A percentile compares a stretch with the other conserved stretches of the same genome.
phyloP scores from a whole-genome alignment of 35 echinoderm and acorn worm species.

The Chiridota heheva region DNA sequence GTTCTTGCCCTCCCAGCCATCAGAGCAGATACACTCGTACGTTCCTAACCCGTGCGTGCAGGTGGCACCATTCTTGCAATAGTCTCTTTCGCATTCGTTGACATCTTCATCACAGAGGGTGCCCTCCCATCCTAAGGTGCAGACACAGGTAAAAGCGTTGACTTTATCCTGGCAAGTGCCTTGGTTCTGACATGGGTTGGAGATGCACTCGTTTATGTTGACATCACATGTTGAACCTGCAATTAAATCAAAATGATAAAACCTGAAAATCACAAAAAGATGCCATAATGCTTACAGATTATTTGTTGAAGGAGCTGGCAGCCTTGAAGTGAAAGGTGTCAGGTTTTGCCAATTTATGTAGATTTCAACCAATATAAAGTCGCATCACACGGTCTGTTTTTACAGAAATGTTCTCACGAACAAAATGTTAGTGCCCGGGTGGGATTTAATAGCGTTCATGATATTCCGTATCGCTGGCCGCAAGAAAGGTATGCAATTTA shows the following conservation, averaged over 20 bases:
- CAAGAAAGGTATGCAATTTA: too few relatives aligned
- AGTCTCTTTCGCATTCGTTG: conserved; percentile 61
- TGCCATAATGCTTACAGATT: too few relatives aligned
- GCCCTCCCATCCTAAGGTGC: conserved; percentile 72
- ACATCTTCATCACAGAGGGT: conserved; percentile 61
- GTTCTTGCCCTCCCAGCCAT: conserved; percentile 71
- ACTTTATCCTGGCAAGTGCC: too few relatives aligned
- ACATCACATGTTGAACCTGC: conserved; percentile 63
- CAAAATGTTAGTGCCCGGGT: too few relatives aligned
- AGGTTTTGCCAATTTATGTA: too few relatives aligned
- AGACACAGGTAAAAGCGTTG: conserved; percentile 77
- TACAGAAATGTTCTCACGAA: too few relatives aligned
- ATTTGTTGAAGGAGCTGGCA: too few relatives aligned
- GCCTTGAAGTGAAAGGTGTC: too few relatives aligned
- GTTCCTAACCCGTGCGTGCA: conserved; percentile 55
- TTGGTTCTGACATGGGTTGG: conserved; percentile 50
- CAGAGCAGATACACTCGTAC: conserved; percentile 54
- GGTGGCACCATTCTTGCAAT: conserved; percentile 68
- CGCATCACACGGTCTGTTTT: too few relatives aligned
- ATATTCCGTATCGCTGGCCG: too few relatives aligned
- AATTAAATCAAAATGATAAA: neutral
- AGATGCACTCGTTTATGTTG: conserved; percentile 75
- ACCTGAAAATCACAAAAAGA: neutral
- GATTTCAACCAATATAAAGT: too few relatives aligned
- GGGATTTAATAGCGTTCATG: too few relatives aligned